phyloP scores from a whole-genome alignment of 1,140 invertebrate species.

The Agrilus planipennis region DNA sequence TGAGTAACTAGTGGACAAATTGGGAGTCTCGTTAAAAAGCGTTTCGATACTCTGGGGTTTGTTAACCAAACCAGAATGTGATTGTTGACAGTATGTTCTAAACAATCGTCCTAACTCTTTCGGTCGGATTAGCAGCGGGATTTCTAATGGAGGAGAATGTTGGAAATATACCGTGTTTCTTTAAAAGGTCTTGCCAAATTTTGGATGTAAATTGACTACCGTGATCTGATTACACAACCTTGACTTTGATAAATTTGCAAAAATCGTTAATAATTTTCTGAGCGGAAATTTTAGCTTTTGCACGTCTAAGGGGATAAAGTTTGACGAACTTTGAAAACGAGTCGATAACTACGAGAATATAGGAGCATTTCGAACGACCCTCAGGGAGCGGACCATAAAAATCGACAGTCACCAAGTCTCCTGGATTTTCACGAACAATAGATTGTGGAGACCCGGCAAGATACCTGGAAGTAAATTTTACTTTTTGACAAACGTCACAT shows the following conservation, averaged over 20 bases:
- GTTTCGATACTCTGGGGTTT: slow-evolving; percentile 17
- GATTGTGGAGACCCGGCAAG: slow-evolving; percentile 4
- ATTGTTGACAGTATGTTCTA: slow-evolving; percentile 17
- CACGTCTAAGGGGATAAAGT: slow-evolving; percentile 23
- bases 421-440: slow-evolving; percentile 12
- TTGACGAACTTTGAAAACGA: slow-evolving; percentile 27
- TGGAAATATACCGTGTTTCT: slow-evolving; percentile 11
- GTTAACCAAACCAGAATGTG: slow-evolving; percentile 16
- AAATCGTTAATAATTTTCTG: slow-evolving; percentile 13
- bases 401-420: slow-evolving; percentile 25
- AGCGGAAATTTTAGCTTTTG: slow-evolving; percentile 14
- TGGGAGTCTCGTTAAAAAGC: slow-evolving; percentile 28
- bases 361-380: slow-evolving; percentile 12
- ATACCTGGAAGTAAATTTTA: slow-evolving; percentile 6
- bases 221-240: slow-evolving; percentile 16
- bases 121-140: slow-evolving; percentile 22
- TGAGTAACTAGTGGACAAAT: slow-evolving; percentile 25
- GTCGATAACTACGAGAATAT: slow-evolving; percentile 27
- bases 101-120: slow-evolving; percentile 24
- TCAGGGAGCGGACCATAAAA: slow-evolving; percentile 24
- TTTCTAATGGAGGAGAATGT: slow-evolving; percentile 23
- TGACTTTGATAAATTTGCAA: slow-evolving; percentile 11
- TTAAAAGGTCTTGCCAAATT: slow-evolving; percentile 15
- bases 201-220: slow-evolving; percentile 16
- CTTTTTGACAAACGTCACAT: slow-evolving; percentile 16